A percentile compares a stretch with the other conserved stretches of the same genome.
Conservation (phyloP, 1,140 invertebrate genomes). For the Euwallacea fornicatus region DNA sequence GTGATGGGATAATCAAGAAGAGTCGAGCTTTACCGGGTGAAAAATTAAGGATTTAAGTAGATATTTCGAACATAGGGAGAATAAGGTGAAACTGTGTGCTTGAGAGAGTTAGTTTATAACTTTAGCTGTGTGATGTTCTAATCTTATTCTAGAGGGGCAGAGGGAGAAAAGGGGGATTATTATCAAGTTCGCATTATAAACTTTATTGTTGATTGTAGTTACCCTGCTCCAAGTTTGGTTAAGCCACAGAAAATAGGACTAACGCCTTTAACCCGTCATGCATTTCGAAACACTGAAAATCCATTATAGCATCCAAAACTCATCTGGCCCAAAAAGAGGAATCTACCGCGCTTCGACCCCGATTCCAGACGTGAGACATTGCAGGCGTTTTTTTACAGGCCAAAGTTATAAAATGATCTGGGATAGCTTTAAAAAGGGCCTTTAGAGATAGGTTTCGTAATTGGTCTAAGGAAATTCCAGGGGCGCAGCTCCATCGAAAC, state of each 20-base stretch:
- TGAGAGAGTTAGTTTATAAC: neutral
- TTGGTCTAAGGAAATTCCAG: too few relatives aligned
- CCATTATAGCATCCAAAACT: constrained; percentile 34
- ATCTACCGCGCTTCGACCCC: constrained; percentile 22
- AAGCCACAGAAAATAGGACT: constrained; percentile 32
- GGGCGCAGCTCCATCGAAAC: too few relatives aligned
- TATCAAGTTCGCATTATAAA: constrained; percentile 24
- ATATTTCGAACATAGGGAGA: neutral
- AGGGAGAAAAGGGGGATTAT: constrained; percentile 6
- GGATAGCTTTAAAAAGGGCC: constrained; percentile 9
- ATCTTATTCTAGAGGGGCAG: neutral
- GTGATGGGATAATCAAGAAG: constrained; percentile 20
- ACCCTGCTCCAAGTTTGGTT: constrained; percentile 31
- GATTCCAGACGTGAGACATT: constrained; percentile 23
- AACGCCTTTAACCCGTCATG: constrained; percentile 31
- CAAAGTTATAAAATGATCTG: constrained; percentile 22
- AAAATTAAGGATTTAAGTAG: constrained; percentile 5
- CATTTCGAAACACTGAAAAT: constrained; percentile 33
- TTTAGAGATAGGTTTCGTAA: neutral
- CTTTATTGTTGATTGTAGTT: constrained; percentile 27
- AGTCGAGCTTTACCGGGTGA: constrained; percentile 6
- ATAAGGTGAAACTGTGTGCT: too few relatives aligned
- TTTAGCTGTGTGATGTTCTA: neutral
- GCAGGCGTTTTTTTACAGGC: constrained; percentile 19
- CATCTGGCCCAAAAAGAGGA: constrained; percentile 28